Percentiles rank a stretch among this genome's conserved stretches.
Evolutionary conservation across 2,113 vertebrate genomes (phyloP).

Genomic region (Silurus meridionalis): DNA sequence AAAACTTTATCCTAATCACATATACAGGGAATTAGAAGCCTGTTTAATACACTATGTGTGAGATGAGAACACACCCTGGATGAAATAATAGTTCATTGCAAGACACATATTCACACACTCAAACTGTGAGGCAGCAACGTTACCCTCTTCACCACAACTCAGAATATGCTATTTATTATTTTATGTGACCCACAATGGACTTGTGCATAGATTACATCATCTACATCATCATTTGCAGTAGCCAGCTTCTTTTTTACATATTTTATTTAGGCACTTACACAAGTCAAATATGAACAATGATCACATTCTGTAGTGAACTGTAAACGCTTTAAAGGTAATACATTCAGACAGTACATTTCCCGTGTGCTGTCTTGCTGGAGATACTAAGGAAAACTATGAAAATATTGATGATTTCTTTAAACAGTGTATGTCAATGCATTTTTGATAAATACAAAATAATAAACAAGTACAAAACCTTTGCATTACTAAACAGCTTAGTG

Average conservation of each 20-base stretch:
- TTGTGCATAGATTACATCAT: not conserved
- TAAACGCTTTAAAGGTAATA: conserved; percentile 71
- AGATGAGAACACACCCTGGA: not conserved
- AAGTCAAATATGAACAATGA: conserved; percentile 66
- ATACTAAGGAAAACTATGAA: conserved; percentile 50
- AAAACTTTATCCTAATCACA: not conserved
- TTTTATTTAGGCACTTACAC: conserved; percentile 82
- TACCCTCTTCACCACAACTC: not conserved
- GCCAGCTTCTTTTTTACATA: conserved; percentile 43
- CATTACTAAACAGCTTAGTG: conserved; percentile 38
- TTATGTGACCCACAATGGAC: not conserved
- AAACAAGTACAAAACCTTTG: conserved; percentile 65
- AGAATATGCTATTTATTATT: not conserved
- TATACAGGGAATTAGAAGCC: not conserved
- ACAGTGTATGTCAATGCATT: conserved; percentile 50
- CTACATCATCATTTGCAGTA: not conserved
- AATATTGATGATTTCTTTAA: conserved; percentile 55
- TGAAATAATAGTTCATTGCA: not conserved
- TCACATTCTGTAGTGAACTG: conserved; percentile 70
- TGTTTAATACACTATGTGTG: not conserved
- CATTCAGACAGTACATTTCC: conserved; percentile 64
- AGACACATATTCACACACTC: not conserved
- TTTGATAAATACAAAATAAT: conserved; percentile 60
- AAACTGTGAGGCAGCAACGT: not conserved
- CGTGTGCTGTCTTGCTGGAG: conserved; percentile 40